These are phyloP conservation scores for Scaptodrosophila lebanonensis DNA, from an alignment of 1,140 invertebrate genomes.

Conservation along the genomic window DNA sequence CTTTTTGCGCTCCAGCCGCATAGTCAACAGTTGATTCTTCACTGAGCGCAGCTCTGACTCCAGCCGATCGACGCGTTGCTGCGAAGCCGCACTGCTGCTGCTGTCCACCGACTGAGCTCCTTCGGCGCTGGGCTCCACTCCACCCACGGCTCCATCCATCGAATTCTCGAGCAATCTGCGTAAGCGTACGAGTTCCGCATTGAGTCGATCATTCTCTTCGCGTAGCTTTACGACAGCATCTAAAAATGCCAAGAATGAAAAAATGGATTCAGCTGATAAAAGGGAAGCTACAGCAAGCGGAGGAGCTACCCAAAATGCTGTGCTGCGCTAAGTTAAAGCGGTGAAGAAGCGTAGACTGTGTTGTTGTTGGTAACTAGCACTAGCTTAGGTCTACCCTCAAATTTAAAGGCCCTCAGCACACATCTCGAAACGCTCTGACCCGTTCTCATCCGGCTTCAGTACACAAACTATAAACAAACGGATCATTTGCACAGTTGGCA, in stretches of 20 bases:
- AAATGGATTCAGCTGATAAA: neutral
- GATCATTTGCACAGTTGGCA: conserved; percentile 3
- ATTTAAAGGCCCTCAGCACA: too few species aligned
- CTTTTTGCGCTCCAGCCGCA: conserved; percentile 93
- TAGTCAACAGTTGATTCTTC: conserved; percentile 80
- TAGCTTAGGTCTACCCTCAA: conserved; percentile 27
- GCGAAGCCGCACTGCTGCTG: conserved; percentile 34
- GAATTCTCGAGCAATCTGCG: conserved; percentile 78
- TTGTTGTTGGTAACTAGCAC: conserved; percentile 23
- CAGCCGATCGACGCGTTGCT: conserved; percentile 73
- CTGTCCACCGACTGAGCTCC: conserved; percentile 22
- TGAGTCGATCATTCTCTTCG: conserved; percentile 83
- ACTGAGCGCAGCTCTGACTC: conserved; percentile 81
- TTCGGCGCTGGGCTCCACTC: conserved; percentile 48
- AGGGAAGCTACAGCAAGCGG: conserved; percentile 11
- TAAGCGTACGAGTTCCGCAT: conserved; percentile 82
- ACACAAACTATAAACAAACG: conserved; percentile 1
- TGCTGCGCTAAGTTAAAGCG: conserved; percentile 35
- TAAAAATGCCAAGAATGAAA: conserved; percentile 23
- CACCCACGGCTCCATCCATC: conserved; percentile 70
- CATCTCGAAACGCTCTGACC: neutral
- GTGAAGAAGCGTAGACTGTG: conserved; percentile 32
- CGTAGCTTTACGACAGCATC: conserved; percentile 78
- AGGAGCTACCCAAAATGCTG: neutral
- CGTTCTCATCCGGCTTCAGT: neutral